phyloP scores from a whole-genome alignment of 2,797 vertebrate genomes.

The Leucoraja ocellata region DNA sequence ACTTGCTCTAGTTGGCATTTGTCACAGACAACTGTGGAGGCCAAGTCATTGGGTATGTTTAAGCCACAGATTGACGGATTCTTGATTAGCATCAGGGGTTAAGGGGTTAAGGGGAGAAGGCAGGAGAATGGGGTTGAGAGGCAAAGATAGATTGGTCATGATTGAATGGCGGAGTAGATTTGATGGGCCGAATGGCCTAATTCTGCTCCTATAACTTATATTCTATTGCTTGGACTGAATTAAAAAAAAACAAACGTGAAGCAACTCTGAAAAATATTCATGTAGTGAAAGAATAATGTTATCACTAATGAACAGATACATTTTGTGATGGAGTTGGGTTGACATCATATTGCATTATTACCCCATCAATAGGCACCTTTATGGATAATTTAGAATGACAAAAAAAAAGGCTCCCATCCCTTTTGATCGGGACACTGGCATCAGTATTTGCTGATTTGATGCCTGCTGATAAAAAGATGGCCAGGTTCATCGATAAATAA shows the following conservation, averaged over 20 bases:
- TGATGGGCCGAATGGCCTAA: too few relatives aligned
- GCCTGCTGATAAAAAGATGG: too few relatives aligned
- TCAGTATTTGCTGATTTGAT: neutral
- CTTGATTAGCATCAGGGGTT: too few relatives aligned
- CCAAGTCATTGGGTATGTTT: too few relatives aligned
- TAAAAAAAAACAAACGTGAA: neutral
- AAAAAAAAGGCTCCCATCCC: neutral
- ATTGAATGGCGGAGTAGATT: too few relatives aligned
- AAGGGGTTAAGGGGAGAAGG: too few relatives aligned
- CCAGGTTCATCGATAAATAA: neutral
- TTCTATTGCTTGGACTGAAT: constrained; percentile 8
- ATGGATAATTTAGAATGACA: neutral
- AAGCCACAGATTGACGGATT: too few relatives aligned
- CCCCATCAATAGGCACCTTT: neutral
- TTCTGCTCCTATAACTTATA: too few relatives aligned
- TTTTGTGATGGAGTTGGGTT: neutral
- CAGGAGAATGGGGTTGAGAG: too few relatives aligned
- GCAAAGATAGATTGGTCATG: too few relatives aligned
- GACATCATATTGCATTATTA: neutral
- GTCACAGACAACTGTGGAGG: too few relatives aligned
- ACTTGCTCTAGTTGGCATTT: neutral
- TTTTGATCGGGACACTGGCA: neutral
- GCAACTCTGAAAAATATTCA: neutral
- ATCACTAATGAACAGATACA: neutral
- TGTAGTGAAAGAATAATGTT: neutral